phyloP scores from a whole-genome alignment of 2,888 invertebrate genomes.

The Pristionchus fissidentatus region DNA sequence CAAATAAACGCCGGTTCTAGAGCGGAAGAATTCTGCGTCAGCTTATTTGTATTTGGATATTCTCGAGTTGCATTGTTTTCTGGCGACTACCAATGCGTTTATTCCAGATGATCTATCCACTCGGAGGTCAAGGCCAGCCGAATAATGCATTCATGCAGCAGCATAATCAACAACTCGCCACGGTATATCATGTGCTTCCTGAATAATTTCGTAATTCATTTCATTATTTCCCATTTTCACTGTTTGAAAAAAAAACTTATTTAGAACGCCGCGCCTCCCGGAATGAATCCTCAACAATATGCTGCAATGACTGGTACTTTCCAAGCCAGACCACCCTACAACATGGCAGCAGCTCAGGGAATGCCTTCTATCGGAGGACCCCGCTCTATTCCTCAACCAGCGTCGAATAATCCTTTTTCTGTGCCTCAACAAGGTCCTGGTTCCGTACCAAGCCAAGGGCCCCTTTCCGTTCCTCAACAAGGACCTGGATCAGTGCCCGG shows the following conservation, averaged over 20 bases:
- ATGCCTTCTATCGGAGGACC: not conserved
- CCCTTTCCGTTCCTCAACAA: not conserved
- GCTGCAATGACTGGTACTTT: not conserved
- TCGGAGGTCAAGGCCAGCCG: not conserved
- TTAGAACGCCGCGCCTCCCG: not conserved
- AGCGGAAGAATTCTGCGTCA: no score
- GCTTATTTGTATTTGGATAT: no score
- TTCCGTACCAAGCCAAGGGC: not conserved
- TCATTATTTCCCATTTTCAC: no score
- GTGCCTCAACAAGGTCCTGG: conserved; percentile 15
- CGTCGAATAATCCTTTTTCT: not conserved
- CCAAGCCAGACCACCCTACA: conserved; percentile 11
- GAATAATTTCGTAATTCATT: no score
- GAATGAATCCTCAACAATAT: conserved; percentile 26
- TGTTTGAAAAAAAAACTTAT: no score
- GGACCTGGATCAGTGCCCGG: conserved; percentile 11
- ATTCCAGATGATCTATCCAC: conserved; percentile 10
- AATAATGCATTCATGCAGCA: conserved; percentile 14
- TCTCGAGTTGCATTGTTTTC: no score
- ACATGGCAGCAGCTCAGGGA: no score
- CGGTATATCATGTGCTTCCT: no score
- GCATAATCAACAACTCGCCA: not conserved
- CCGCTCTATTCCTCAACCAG: not conserved
- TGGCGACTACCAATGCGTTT: no score
- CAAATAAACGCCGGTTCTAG: no score